phyloP scores from a whole-genome alignment of 2,113 vertebrate species.

The Paracanthobrama guichenoti region DNA sequence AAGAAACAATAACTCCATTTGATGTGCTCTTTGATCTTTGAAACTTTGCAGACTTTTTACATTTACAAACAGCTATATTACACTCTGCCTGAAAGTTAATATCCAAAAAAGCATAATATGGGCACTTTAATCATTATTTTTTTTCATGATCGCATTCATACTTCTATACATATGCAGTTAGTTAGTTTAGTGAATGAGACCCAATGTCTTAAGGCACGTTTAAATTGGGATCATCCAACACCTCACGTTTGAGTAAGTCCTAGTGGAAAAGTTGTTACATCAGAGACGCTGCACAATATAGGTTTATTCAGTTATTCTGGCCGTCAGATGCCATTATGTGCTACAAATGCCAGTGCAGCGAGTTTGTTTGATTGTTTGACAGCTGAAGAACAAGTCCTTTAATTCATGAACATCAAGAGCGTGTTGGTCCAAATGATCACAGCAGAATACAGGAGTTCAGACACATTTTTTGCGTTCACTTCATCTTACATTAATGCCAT shows the following conservation, averaged over 20 bases:
- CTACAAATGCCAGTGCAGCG: not conserved
- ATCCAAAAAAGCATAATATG: too few relatives aligned
- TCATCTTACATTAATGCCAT: not conserved
- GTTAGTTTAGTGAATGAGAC: not conserved
- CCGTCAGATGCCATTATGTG: not conserved
- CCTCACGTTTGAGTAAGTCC: not conserved
- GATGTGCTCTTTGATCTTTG: too few relatives aligned
- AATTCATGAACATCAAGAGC: not conserved
- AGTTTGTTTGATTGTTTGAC: not conserved
- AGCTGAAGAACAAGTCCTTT: not conserved
- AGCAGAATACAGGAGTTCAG: not conserved
- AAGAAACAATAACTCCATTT: too few relatives aligned
- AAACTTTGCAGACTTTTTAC: too few relatives aligned
- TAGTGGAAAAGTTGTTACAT: not conserved
- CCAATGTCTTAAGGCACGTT: not conserved
- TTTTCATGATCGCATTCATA: not conserved
- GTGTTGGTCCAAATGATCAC: slow-evolving; percentile 4
- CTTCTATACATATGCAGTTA: not conserved
- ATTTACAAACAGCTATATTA: too few relatives aligned
- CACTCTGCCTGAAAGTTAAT: too few relatives aligned
- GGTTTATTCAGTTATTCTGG: not conserved
- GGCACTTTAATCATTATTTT: too few relatives aligned
- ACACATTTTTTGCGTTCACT: not conserved
- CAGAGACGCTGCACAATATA: not conserved
- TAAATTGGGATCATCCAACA: not conserved